Evolutionary conservation across 2,888 invertebrate genomes (phyloP), one percentile per base, ranked within the genome.

Genomic region (Diarsia mendica): DNA sequence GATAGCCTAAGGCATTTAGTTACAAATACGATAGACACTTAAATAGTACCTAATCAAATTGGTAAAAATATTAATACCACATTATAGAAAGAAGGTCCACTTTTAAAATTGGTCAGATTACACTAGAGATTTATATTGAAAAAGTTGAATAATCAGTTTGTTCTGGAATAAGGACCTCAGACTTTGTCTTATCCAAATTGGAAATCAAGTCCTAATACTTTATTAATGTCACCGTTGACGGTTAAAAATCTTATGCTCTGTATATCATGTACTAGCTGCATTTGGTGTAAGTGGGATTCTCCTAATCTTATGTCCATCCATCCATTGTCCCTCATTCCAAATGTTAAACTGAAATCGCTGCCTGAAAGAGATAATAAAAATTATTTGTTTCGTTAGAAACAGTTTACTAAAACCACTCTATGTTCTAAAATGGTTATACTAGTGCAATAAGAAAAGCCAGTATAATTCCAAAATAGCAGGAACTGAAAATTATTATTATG

Each of bases 201-300:
- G 82, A 94, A 93, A 28, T 90, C 86, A 64, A 94, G 83, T 72
- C 85, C 84, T 51, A 84, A 44, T 20, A 95, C 87, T 83, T 90
- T 92, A 39, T 86, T 83, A 33, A 94, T 85, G 87, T 94, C 92
- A 67, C 94, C 94, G 72, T 85, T 88, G 9, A 94, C 77, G 28
- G 89, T 86, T 75, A 96, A 80, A 79, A 85, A 94, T 84, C 90
- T 90, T 60, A 95, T 92, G 58, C 89, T 90, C 55, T 89, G 79
- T 51, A 92, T 72, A 71, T 88, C 88, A 79, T 93, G 92, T 76
- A 89, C 86, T 33, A 95, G 77, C 72, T 69, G 74, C n/a, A 92
- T 33, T 51, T 86, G 71, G 23, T 85, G 80, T 67, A 94, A 77
- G 78, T 71, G 77, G 49, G 90, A 87, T 18, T 85, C 81, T 51